Percentiles rank a stretch among this genome's conserved stretches.
phyloP scores from a whole-genome alignment of 2,888 invertebrate species.

The Meganola albula region DNA sequence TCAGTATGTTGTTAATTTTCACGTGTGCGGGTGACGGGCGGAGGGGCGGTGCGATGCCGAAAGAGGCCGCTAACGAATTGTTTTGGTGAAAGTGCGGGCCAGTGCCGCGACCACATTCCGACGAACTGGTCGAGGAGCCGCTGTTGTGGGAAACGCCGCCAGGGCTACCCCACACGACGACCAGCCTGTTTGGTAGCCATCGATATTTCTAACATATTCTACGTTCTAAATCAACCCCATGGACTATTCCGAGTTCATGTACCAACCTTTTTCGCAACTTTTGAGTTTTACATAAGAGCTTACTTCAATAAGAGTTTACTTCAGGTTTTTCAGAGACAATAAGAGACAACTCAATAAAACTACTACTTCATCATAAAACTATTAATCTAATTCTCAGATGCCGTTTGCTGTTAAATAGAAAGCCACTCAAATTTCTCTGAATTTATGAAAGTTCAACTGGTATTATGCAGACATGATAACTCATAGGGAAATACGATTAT shows the following conservation, averaged over 20 bases:
- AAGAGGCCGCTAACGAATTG: slow-evolving; percentile 77
- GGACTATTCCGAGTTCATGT: no score
- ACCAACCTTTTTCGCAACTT: no score
- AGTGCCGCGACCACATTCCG: slow-evolving; percentile 76
- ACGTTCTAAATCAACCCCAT: no score
- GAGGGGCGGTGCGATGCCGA: slow-evolving; percentile 69
- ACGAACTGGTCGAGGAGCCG: slow-evolving; percentile 74
- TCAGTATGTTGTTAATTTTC: slow-evolving; percentile 69
- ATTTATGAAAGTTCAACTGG: slow-evolving; percentile 36
- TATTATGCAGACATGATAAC: slow-evolving; percentile 42
- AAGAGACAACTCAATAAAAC: no score
- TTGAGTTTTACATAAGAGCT: no score
- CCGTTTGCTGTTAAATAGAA: slow-evolving; percentile 23
- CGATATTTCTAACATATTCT: slow-evolving; percentile 32
- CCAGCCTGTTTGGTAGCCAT: slow-evolving; percentile 48
- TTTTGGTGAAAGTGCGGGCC: slow-evolving; percentile 78
- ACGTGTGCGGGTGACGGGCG: slow-evolving; percentile 62
- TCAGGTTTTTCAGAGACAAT: no score
- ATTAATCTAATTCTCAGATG: slow-evolving; percentile 14
- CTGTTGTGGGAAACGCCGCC: slow-evolving; percentile 77
- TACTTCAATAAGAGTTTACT: no score
- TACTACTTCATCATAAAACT: slow-evolving; percentile 13
- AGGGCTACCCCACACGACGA: slow-evolving; percentile 68
- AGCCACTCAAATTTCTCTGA: slow-evolving; percentile 21
- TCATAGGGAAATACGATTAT: slow-evolving; percentile 41